Base-by-base conservation (phyloP, 1,140 invertebrate species). In the Drosophila subpulchrella region DNA sequence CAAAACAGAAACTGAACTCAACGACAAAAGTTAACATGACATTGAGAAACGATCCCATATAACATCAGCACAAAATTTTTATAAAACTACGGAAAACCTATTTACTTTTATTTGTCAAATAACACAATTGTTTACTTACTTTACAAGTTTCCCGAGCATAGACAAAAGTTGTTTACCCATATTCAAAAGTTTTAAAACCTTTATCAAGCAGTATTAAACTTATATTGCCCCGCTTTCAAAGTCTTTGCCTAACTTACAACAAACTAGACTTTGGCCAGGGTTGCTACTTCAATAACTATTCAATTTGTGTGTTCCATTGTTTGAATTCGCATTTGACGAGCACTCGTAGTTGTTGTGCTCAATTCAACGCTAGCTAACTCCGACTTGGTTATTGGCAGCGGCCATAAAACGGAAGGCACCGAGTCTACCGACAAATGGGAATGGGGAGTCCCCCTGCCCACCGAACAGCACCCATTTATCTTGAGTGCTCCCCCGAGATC, bases 341-440 rank as follows among this genome's bases (percentile, higher is more conserved):
- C 8, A 27, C 13, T 34, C 15, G 41, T 34, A 30, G 63, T 34
- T 30, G 63, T 32, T 70, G 60, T n/a, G 60, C 67, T 48, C 65
- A 71, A 71, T 71, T 71, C 70, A 39, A 71, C 65, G 67, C 50
- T 36, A 32, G 63, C 65, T 42, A 71, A 58, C 68, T 58, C 66
- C 53, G 51, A 38, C 66, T 72, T 55, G 44, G 17, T 58, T 57
- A 72, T 71, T 58, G 68, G 47, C 66, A 20, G 67, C 8, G 15
- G 41, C 38, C 41, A 24, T 67, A 34, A 70, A 70, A 67, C 34
- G 50, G 66, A 58, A 46, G 34, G 47, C n/a, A 57, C 10, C 15
- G 34, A 27, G 44, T 44, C 20, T 12, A 11, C 20, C 2, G 48
- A 27, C 34, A 41, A 57, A 42, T 59, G 55, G 20, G 20, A 20